Percentiles rank a stretch among this genome's conserved stretches.
phyloP scores from a whole-genome alignment of 35 echinoderm and acorn worm species.

The Acanthaster planci region DNA sequence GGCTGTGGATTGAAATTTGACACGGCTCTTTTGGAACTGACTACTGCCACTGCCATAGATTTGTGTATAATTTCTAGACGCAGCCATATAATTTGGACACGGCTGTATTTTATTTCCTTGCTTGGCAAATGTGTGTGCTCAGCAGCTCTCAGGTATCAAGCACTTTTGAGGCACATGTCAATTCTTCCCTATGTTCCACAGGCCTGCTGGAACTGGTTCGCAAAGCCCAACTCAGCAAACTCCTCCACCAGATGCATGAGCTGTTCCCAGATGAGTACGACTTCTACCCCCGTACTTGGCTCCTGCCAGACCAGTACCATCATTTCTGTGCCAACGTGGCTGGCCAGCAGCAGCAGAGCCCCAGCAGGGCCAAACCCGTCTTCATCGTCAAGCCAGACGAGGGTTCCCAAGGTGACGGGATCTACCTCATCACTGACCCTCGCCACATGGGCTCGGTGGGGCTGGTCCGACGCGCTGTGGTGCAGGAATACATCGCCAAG shows the following conservation, averaged over 20 bases:
- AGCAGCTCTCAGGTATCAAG: neutral
- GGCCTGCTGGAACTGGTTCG: slow-evolving; percentile 72
- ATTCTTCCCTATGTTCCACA: slow-evolving; percentile 24
- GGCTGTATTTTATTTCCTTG: too few relatives aligned
- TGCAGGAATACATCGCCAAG: slow-evolving; percentile 72
- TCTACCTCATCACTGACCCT: slow-evolving; percentile 72
- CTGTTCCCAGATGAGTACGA: slow-evolving; percentile 76
- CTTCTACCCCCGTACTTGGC: slow-evolving; percentile 80
- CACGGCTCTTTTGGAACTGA: too few relatives aligned
- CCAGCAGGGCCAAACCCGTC: slow-evolving; percentile 50
- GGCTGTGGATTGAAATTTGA: too few relatives aligned
- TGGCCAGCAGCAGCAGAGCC: slow-evolving; percentile 46
- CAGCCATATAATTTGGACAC: too few relatives aligned
- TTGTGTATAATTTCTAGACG: too few relatives aligned
- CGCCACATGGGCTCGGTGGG: slow-evolving; percentile 57
- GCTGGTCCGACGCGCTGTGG: slow-evolving; percentile 53
- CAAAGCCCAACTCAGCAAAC: slow-evolving; percentile 78
- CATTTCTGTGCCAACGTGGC: slow-evolving; percentile 62
- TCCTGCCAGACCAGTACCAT: slow-evolving; percentile 79
- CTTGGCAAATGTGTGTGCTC: neutral
- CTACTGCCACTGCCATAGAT: too few relatives aligned
- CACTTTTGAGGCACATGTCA: neutral
- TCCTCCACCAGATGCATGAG: slow-evolving; percentile 78
- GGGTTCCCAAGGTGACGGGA: slow-evolving; percentile 77
- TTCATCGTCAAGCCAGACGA: slow-evolving; percentile 85